Conservation (phyloP, 2,113 vertebrate genomes). For the Halcyon malimbica region DNA sequence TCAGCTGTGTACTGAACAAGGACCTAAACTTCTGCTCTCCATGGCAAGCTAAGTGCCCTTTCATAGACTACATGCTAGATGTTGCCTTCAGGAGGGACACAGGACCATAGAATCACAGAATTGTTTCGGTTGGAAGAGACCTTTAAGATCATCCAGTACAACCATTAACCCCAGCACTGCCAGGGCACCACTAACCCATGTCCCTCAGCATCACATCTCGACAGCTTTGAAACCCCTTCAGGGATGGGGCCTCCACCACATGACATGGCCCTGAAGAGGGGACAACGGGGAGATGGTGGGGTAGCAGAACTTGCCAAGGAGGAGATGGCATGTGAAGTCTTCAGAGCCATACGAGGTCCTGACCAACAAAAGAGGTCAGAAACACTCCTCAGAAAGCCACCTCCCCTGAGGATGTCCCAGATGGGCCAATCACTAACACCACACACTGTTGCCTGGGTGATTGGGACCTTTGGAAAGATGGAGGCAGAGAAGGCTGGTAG, state of each 20-base stretch:
- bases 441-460: neutral
- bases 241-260: too few relatives aligned
- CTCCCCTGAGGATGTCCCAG: neutral
- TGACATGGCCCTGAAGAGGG: neutral
- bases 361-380: neutral
- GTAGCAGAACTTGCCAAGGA: neutral
- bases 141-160: neutral
- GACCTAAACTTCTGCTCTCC: neutral
- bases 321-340: neutral
- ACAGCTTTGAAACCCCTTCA: neutral
- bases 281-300: neutral
- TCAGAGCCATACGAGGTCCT: neutral
- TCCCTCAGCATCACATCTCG: neutral
- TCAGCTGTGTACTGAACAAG: neutral
- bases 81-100: neutral
- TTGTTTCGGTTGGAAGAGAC: neutral
- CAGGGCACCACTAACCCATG: neutral
- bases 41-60: fast-evolving
- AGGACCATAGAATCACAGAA: neutral
- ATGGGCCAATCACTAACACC: neutral
- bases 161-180: neutral
- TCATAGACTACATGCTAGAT: too few relatives aligned
- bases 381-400: neutral
- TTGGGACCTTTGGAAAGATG: fast-evolving
- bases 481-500: neutral